These are phyloP conservation scores for Habroteleia sp. DNA, from an alignment of 2,888 invertebrate species.

Conservation along the genomic window DNA sequence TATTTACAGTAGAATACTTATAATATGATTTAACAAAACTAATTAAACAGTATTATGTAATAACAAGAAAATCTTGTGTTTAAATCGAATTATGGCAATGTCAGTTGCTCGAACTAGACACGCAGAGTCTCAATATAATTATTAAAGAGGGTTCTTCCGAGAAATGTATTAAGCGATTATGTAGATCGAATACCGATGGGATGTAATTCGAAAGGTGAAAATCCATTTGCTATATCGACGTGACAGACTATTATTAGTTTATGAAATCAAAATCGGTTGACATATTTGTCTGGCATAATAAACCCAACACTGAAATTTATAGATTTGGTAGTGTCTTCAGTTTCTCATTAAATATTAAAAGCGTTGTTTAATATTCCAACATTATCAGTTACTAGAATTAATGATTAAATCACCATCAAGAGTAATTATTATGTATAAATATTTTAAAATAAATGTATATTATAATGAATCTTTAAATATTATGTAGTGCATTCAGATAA, in stretches of 20 bases:
- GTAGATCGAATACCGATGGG: constrained; percentile 49
- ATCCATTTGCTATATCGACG: constrained; percentile 36
- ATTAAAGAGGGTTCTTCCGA: constrained; percentile 48
- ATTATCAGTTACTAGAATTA: not conserved
- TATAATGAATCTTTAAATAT: no score
- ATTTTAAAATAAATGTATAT: not conserved
- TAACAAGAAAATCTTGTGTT: constrained; percentile 25
- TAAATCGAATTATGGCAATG: constrained; percentile 27
- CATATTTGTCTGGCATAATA: constrained; percentile 21
- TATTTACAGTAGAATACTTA: no score
- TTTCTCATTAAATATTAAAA: constrained; percentile 4
- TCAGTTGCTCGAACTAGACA: constrained; percentile 38
- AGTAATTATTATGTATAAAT: no score
- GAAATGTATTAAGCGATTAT: constrained; percentile 52
- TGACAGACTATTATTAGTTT: constrained; percentile 38
- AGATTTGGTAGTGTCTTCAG: constrained; percentile 12
- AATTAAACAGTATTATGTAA: constrained; percentile 36
- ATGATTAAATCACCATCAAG: no score
- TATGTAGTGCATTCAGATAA: no score
- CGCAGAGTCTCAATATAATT: constrained; percentile 40
- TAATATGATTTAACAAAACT: not conserved
- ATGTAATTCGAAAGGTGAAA: constrained; percentile 32
- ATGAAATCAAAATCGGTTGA: constrained; percentile 41
- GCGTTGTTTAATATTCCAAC: constrained; percentile 1
- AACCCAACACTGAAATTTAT: constrained; percentile 23